phyloP scores from a whole-genome alignment of 2,113 vertebrate species.

The Nestor notabilis region DNA sequence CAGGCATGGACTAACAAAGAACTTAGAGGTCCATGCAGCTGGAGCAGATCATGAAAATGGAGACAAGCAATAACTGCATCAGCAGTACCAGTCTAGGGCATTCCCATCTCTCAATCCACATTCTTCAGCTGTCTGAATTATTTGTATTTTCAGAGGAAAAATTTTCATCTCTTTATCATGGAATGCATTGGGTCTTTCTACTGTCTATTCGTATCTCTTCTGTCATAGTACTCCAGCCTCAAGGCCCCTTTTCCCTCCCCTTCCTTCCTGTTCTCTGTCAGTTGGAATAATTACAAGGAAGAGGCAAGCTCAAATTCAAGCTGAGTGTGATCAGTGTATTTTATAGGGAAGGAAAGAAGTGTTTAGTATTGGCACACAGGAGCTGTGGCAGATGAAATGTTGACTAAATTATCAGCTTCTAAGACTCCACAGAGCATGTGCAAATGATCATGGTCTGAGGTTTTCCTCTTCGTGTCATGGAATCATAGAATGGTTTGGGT shows the following conservation, averaged over 20 bases:
- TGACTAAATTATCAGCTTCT: constrained; percentile 4
- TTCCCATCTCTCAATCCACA: background rate
- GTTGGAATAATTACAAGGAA: constrained; percentile 28
- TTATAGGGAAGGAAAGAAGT: background rate
- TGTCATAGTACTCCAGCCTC: background rate
- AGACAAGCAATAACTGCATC: background rate
- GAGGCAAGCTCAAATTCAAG: constrained; percentile 10
- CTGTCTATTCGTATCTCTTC: constrained; percentile 21
- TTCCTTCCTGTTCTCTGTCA: constrained; percentile 57
- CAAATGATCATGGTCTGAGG: background rate
- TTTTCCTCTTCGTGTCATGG: background rate
- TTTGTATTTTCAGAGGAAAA: constrained; percentile 17
- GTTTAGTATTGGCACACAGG: constrained; percentile 1
- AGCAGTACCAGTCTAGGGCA: background rate
- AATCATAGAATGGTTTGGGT: background rate
- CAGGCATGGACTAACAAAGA: background rate
- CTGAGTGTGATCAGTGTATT: constrained; percentile 24
- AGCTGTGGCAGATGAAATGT: background rate
- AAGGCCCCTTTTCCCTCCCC: constrained; percentile 18
- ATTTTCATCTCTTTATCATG: background rate
- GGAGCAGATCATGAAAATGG: background rate
- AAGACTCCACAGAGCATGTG: background rate
- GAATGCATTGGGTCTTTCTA: background rate
- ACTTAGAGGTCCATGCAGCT: background rate
- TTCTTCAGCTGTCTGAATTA: background rate